Evolutionary conservation across 2,797 vertebrate genomes (phyloP).

Genomic region (Pyrocephalus nanus): DNA sequence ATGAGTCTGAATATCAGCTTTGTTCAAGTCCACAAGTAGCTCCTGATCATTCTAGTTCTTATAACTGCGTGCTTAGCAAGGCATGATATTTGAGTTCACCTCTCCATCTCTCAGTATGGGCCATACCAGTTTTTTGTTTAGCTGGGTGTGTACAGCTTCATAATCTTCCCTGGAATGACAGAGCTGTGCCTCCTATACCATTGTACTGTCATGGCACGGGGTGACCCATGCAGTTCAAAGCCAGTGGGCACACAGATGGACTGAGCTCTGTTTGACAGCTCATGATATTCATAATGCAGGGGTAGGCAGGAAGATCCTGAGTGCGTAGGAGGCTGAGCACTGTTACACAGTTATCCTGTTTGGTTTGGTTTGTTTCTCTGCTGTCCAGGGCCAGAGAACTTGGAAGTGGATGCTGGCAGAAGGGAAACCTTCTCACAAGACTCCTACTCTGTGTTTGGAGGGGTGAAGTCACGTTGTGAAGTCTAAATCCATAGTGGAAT

Average conservation of each 20-base stretch:
- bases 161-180: background rate
- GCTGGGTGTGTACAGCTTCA: background rate
- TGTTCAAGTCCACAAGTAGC: background rate
- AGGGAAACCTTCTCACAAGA: conserved; percentile 41
- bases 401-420: conserved; percentile 58
- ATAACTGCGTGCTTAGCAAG: background rate
- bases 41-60: background rate
- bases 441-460: conserved; percentile 35
- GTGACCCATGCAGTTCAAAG: background rate
- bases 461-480: conserved; percentile 50
- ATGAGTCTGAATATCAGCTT: background rate
- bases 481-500: conserved; percentile 48
- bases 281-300: background rate
- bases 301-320: background rate
- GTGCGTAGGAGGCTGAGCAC: background rate
- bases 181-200: rapidly evolving
- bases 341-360: conserved; percentile 7
- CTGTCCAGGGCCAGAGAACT: conserved; percentile 2
- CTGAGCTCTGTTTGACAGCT: background rate
- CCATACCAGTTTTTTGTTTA: background rate
- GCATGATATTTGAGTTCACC: background rate
- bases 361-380: background rate
- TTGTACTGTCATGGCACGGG: rapidly evolving
- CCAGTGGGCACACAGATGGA: background rate
- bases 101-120: background rate